Evolutionary conservation across 37 sponge, comb jelly and placozoan genomes (phyloP), one percentile per base, ranked within the genome.

Genomic region (Lycopodina hypogea): DNA sequence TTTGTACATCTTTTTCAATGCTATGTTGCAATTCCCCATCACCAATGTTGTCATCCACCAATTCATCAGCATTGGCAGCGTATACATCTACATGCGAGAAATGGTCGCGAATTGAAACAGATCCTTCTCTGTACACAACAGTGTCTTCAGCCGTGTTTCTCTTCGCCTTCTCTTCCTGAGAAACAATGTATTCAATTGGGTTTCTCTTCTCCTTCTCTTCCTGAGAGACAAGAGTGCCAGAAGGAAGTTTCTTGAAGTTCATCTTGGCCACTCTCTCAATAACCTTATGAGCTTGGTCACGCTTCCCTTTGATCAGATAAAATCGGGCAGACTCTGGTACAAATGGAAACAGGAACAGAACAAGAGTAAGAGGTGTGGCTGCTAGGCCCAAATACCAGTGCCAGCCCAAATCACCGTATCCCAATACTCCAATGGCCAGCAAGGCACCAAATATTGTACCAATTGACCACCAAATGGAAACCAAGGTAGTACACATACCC

Each of bases 301-400:
- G 21, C 42, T 88, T 60, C 2, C 83, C 80, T 30, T 83, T 78
- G 26, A 85, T 55, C 1, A 94, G 40, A 32, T 86, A 83, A 71
- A 73, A 94, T 34, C 92, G 56, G 39, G 91, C 82, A 12, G 90
- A 88, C 42, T 81, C 83, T 24, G 95, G 95, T 2, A 90, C 81
- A 75, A 90, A 48, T 9, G 74, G 77, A 60, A 90, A 81, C 1
- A 86, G 22, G 33, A 78, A 65, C 30, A 86, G n/a, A 22, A 79
- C 72, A 9, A 90, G 21, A 36, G 48, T 39, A 15, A 90, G 61
- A 38, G 89, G 84, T 57, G 74, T 37, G 30, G 89, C 69, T 68
- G 80, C 71, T 11, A 89, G 67, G 4, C 74, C 84, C 18, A 89
- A 62, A 37, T 83, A 89, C 77, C 82, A 76, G 26, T 76, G 75